phyloP scores from a whole-genome alignment of 2,113 vertebrate genomes.

The Clarias batrachus region DNA sequence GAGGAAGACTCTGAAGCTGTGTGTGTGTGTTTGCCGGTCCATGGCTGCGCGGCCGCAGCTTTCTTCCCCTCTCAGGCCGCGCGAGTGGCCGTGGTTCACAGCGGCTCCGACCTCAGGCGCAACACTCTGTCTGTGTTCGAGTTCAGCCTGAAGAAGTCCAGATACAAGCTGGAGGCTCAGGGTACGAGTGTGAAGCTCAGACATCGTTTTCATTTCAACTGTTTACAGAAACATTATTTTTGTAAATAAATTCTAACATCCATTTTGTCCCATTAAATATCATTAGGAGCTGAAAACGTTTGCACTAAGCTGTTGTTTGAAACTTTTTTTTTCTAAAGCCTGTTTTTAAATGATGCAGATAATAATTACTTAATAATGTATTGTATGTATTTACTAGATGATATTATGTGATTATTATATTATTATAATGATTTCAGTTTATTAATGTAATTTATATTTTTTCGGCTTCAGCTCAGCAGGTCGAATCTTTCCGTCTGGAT shows the following conservation, averaged over 20 bases:
- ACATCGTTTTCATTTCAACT: not conserved
- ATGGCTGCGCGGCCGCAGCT: conserved; percentile 60
- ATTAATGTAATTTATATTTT: not conserved
- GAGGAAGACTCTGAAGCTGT: conserved; percentile 61
- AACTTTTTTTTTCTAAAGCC: not conserved
- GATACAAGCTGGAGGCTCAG: conserved; percentile 59
- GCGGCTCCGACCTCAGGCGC: not conserved
- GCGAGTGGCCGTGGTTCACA: conserved; percentile 65
- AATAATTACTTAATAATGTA: not conserved
- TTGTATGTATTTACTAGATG: not conserved
- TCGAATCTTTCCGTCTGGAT: conserved; percentile 66
- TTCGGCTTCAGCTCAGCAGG: conserved; percentile 65
- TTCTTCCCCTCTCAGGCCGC: conserved; percentile 70
- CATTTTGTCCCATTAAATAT: not conserved
- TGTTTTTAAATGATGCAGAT: not conserved
- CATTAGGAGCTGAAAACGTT: not conserved
- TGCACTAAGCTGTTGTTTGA: not conserved
- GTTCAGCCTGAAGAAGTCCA: conserved; percentile 65
- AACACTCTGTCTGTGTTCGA: conserved; percentile 65
- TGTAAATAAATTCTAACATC: not conserved
- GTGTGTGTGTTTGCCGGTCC: conserved; percentile 33
- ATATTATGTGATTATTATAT: not conserved
- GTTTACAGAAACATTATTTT: not conserved
- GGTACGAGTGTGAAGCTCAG: conserved; percentile 50
- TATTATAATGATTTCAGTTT: not conserved